These are phyloP conservation scores for Perca schrenkii DNA, from an alignment of 2,113 vertebrate genomes.

Conservation along the genomic window DNA sequence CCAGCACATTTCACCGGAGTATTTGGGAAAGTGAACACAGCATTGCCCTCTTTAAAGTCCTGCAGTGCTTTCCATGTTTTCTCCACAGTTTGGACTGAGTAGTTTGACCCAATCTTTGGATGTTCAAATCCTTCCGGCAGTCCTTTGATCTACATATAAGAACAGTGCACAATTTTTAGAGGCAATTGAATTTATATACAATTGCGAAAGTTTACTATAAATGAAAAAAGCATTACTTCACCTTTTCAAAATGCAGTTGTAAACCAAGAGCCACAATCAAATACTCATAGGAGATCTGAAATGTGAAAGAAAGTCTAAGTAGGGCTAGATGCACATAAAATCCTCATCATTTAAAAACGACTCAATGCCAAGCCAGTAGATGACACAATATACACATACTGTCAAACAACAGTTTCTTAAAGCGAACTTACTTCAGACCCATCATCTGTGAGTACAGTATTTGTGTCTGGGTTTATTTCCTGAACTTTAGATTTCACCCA, in stretches of 20 bases:
- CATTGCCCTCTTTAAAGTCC: slow-evolving; percentile 94
- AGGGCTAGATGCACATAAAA: background rate
- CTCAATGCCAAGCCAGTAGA: background rate
- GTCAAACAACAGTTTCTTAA: background rate
- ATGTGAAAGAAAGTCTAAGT: slow-evolving; percentile 18
- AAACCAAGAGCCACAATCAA: slow-evolving; percentile 96
- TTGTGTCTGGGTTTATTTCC: slow-evolving; percentile 90
- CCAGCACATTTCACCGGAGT: slow-evolving; percentile 96
- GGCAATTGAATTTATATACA: background rate
- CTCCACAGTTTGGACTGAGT: slow-evolving; percentile 91
- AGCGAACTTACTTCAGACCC: slow-evolving; percentile 85
- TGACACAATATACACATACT: background rate
- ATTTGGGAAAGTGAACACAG: slow-evolving; percentile 94
- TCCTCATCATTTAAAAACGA: background rate
- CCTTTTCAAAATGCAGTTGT: slow-evolving; percentile 94
- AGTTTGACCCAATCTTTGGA: slow-evolving; percentile 97
- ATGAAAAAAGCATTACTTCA: slow-evolving; percentile 67
- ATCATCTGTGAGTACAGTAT: slow-evolving; percentile 86
- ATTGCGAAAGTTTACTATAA: background rate
- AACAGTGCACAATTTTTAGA: background rate
- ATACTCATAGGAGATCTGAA: slow-evolving; percentile 94
- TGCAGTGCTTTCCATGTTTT: slow-evolving; percentile 96
- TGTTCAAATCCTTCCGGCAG: slow-evolving; percentile 93
- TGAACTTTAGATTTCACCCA: slow-evolving; percentile 92
- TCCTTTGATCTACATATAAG: slow-evolving; percentile 90